Percentiles rank a stretch among this genome's conserved stretches.
Evolutionary conservation across 1,140 invertebrate genomes (phyloP).

Genomic region (Lordiphosa stackelbergi): DNA sequence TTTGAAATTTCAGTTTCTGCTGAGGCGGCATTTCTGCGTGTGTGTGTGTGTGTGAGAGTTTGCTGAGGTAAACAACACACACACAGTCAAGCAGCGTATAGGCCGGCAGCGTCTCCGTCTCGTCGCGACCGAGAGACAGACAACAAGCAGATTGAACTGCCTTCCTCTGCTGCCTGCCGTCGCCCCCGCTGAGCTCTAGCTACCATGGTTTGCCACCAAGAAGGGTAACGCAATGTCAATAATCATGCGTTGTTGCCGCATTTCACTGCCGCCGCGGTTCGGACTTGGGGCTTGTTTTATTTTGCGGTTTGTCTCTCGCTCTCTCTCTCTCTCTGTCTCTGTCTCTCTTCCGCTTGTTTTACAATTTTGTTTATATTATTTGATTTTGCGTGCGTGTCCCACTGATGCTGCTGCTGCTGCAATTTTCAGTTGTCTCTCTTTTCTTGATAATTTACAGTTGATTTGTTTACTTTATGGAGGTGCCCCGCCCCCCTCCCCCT

Average conservation of each 20-base stretch:
- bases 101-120: slow-evolving; percentile 51
- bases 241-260: slow-evolving; percentile 70
- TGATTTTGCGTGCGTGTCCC: slow-evolving; percentile 35
- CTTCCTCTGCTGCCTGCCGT: slow-evolving; percentile 1
- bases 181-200: slow-evolving; percentile 12
- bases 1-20: slow-evolving; percentile 65
- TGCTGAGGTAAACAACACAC: slow-evolving; percentile 61
- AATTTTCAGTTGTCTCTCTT: slow-evolving; percentile 8
- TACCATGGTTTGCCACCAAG: slow-evolving; percentile 17
- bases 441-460: slow-evolving; percentile 64
- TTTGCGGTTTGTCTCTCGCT: slow-evolving; percentile 49
- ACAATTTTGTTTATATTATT: slow-evolving; percentile 56
- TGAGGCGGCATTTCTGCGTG: slow-evolving; percentile 35
- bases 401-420: slow-evolving; percentile 47
- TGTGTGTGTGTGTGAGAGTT: slow-evolving; percentile 15
- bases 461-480: slow-evolving; percentile 56
- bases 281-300: slow-evolving; percentile 44
- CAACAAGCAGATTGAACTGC: slow-evolving; percentile 54
- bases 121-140: slow-evolving; percentile 47
- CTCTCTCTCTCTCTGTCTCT: slow-evolving; percentile 28
- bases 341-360: slow-evolving; percentile 47
- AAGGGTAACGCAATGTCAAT: slow-evolving; percentile 70
- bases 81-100: slow-evolving; percentile 31
- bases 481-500: slow-evolving; percentile 3
- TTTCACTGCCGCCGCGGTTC: slow-evolving; percentile 41